Evolutionary conservation across 2,888 invertebrate species (phyloP).

Genomic region (Oligia latruncula): DNA sequence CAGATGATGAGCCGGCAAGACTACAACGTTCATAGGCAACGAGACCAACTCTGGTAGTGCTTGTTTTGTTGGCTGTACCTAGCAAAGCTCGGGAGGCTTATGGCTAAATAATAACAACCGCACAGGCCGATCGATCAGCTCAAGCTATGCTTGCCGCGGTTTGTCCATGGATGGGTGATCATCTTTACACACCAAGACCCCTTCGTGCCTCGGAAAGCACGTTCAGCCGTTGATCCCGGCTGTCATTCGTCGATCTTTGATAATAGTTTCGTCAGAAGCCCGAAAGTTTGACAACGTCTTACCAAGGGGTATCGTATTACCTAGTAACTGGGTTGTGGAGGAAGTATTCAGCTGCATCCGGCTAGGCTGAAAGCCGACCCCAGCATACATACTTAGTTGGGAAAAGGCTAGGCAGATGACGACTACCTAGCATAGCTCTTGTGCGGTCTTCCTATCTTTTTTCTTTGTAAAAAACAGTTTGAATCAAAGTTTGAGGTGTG

Average conservation of each 20-base stretch:
- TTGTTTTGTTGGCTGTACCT: conserved; percentile 28
- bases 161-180: neutral
- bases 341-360: neutral
- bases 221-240: neutral
- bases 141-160: neutral
- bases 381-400: neutral
- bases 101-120: too few species aligned
- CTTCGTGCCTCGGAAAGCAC: neutral
- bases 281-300: too few species aligned
- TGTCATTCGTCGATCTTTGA: neutral
- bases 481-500: neutral
- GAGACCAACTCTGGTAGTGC: neutral
- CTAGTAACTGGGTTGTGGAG: neutral
- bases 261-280: neutral
- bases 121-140: neutral
- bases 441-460: neutral
- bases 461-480: neutral
- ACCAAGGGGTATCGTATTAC: neutral
- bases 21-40: neutral
- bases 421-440: neutral
- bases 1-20: neutral
- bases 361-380: neutral
- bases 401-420: neutral
- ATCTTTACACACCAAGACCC: neutral
- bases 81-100: neutral